Evolutionary conservation across 1,140 invertebrate genomes (phyloP), one percentile per base, ranked within the genome.

Genomic region (Holotrichia oblita): DNA sequence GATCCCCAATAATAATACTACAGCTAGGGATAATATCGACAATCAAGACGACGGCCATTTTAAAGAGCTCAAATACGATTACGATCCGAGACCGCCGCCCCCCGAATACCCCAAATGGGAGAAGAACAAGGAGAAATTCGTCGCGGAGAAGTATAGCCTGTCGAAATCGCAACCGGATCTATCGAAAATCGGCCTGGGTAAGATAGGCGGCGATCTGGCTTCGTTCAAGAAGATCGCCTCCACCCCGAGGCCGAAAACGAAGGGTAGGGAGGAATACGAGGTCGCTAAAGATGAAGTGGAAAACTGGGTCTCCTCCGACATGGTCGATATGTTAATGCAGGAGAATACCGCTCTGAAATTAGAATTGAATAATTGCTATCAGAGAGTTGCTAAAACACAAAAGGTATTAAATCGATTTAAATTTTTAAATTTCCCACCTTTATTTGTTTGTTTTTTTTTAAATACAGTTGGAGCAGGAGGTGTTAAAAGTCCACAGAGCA

Each of bases 291-390:
- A 85, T 76, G 83, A 85, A 80, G 88, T 90, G 82, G 88, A 92
- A 83, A 74, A 74, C 41, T 90, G 90, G 87, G 91, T 92, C 2
- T 90, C 92, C 79, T 90, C 93, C 0, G 93, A 95, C 82, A 94
- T 96, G 87, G 90, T 97, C 4, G 95, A 97, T 83, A 91, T 95
- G 69, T 87, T 98, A 0, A 93, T 94, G 40, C 92, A 94, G 79
- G 96, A 98, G 89, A 97, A 97, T 85, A 92, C 92, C 83, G 90
- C 91, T 77, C 90, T 98, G 76, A 95, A 96, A 87, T 87, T 93
- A 24, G 95, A 97, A 86, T 87, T 97, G 0, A 92, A 94, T 73
- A 89, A 92, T 64, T 96, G 93, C 80, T 93, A 93, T 83, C 93
- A 93, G 80, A 94, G 95, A 84, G 94, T 97, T 73, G 91, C 93